Evolutionary conservation across 2,113 vertebrate species (phyloP), one percentile per base, ranked within the genome.

Genomic region (Amphilophus citrinellus): DNA sequence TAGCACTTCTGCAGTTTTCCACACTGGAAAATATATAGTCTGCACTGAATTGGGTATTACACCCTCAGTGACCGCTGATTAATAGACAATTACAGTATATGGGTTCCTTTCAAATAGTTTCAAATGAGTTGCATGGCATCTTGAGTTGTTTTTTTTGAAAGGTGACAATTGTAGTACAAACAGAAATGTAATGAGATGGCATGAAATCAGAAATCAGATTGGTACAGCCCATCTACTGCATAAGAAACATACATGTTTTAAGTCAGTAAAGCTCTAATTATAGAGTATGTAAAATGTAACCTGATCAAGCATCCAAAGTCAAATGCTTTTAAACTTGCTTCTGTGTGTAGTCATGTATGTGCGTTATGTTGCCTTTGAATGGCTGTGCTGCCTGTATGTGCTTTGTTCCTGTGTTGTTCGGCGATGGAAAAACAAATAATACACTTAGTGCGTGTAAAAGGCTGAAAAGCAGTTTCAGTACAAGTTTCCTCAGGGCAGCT

Each of bases 401-500:
- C 59, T 82, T 7, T 77, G 10, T 4, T 58, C 22, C 57, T 68
- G 59, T 84, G 60, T 84, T 79, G 61, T 84, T 37, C 50, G 17
- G 77, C 2, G 1, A 65, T 84, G 86, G 86, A 92, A 91, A 91
- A 91, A 91, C 61, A 87, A 89, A 91, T 89, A 82, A 63, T 58
- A 42, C 80, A 47, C 50, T 71, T 22, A 24, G 76, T 84, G 83
- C 39, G 44, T 91, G 83, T 82, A 81, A 78, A 82, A 82, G 22
- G 76, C 56, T 76, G 78, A 89, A 57, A 86, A 83, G 77, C 82
- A 73, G 88, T 84, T 88, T 68, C 78, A 86, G 84, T 86, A 39
- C 76, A 14, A 5, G 83, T 90, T 92, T 90, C 89, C 90, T 87
- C 73, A 39, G 86, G 89, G 88, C 88, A 91, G 84, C 82, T 84